These are phyloP conservation scores for Heteromurus nitidus DNA, from an alignment of 2,888 invertebrate genomes.

Conservation along the genomic window DNA sequence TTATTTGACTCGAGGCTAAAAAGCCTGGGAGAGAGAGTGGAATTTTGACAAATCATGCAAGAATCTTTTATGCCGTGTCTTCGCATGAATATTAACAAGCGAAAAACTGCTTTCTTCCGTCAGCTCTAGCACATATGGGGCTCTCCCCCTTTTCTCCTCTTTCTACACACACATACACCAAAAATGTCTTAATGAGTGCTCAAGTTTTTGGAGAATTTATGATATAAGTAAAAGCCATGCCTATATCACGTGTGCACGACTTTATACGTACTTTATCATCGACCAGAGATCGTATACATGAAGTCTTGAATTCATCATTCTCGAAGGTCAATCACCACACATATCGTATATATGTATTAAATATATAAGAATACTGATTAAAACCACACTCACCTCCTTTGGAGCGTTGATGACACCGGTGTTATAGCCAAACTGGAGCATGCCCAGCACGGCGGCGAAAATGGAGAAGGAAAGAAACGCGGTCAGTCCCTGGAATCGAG, in stretches of 20 bases:
- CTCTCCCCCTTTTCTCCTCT: not conserved
- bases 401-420: slow-evolving; percentile 98
- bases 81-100: slow-evolving; percentile 59
- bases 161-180: no score
- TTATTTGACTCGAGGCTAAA: slow-evolving; percentile 22
- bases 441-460: slow-evolving; percentile 94
- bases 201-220: no score
- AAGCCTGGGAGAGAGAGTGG: slow-evolving; percentile 24
- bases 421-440: slow-evolving; percentile 97
- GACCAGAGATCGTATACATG: no score
- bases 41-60: slow-evolving; percentile 61
- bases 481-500: slow-evolving; percentile 90
- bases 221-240: no score
- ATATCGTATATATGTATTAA: no score
- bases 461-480: slow-evolving; percentile 96
- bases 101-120: slow-evolving; percentile 5
- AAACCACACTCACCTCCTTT: slow-evolving; percentile 86
- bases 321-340: no score
- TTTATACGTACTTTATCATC: no score
- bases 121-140: no score
- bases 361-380: no score
- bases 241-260: no score
- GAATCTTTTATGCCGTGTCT: slow-evolving; percentile 57
- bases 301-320: no score
- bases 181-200: no score